phyloP scores from a whole-genome alignment of 2,888 invertebrate genomes.

The Caenorhabditis sp. region DNA sequence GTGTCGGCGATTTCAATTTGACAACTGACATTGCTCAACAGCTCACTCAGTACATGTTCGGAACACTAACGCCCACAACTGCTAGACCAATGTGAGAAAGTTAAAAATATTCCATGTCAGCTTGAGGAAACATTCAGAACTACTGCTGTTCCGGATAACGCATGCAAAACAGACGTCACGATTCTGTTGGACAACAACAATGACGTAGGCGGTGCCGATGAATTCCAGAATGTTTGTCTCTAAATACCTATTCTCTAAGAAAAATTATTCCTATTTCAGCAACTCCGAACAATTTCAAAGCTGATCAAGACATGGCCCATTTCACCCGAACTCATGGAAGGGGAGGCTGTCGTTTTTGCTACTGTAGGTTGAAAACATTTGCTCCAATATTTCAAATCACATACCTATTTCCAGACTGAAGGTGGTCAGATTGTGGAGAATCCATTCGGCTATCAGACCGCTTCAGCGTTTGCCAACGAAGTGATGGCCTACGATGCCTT shows the following conservation, averaged over 20 bases:
- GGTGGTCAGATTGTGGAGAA: slow-evolving; percentile 46
- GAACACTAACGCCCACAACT: slow-evolving; percentile 19
- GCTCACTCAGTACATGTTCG: slow-evolving; percentile 45
- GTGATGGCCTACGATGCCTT: slow-evolving; percentile 32
- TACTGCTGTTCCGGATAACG: slow-evolving; percentile 26
- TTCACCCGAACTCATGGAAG: slow-evolving; percentile 47
- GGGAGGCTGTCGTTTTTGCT: slow-evolving; percentile 37
- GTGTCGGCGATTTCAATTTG: slow-evolving; percentile 25
- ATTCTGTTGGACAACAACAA: slow-evolving; percentile 52
- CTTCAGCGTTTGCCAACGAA: slow-evolving; percentile 44
- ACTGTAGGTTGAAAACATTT: too few species aligned
- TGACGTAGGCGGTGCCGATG: slow-evolving; percentile 37
- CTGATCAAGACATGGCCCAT: slow-evolving; percentile 57
- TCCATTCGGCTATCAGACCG: slow-evolving; percentile 32
- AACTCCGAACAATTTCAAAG: slow-evolving; percentile 37
- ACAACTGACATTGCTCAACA: slow-evolving; percentile 17
- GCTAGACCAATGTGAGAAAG: slow-evolving; percentile 8
- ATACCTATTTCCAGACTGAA: slow-evolving; percentile 12
- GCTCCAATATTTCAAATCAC: too few species aligned
- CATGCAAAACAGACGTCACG: slow-evolving; percentile 56
- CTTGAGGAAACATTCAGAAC: slow-evolving; percentile 4
- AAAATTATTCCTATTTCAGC: slow-evolving; percentile 31
- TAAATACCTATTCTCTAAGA: not conserved
- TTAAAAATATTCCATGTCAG: not conserved
- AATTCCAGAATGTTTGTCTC: slow-evolving; percentile 31